phyloP scores from a whole-genome alignment of 2,797 vertebrate species.

The Echeneis naucrates region DNA sequence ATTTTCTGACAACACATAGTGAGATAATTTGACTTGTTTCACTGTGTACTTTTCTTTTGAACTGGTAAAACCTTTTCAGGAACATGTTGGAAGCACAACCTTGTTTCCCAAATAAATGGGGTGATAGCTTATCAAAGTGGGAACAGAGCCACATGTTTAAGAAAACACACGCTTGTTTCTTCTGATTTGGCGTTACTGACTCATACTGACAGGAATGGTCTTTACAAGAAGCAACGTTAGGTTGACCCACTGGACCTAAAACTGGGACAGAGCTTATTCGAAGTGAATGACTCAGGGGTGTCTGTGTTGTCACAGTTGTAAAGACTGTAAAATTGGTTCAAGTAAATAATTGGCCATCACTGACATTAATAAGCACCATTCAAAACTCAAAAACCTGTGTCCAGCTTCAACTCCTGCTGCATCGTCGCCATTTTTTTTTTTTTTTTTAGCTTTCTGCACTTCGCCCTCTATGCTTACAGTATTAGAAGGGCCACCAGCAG shows the following conservation, averaged over 20 bases:
- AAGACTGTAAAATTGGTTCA: not conserved
- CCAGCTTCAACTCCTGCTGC: constrained; percentile 3
- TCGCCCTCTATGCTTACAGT: constrained; percentile 7
- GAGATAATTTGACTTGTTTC: constrained; percentile 1
- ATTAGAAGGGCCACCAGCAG: not conserved
- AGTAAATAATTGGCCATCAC: not conserved
- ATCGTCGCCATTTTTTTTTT: not conserved
- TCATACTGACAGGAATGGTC: not conserved
- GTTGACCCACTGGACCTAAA: not conserved
- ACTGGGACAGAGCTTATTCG: not conserved
- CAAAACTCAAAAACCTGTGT: constrained; percentile 30
- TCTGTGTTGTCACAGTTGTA: constrained; percentile 9
- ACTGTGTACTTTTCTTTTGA: not conserved
- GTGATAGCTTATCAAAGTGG: constrained; percentile 8
- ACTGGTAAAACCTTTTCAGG: not conserved
- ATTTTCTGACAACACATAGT: not conserved
- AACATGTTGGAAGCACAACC: not conserved
- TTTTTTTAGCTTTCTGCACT: constrained; percentile 3
- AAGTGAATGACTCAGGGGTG: constrained; percentile 5
- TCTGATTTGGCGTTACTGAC: not conserved
- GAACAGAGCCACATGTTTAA: constrained; percentile 10
- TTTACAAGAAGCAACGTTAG: not conserved
- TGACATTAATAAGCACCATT: constrained; percentile 14
- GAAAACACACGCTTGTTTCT: constrained; percentile 23
- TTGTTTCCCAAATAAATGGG: not conserved